Base-by-base conservation (phyloP, 2,888 invertebrate genomes). In the Microchrysa polita region DNA sequence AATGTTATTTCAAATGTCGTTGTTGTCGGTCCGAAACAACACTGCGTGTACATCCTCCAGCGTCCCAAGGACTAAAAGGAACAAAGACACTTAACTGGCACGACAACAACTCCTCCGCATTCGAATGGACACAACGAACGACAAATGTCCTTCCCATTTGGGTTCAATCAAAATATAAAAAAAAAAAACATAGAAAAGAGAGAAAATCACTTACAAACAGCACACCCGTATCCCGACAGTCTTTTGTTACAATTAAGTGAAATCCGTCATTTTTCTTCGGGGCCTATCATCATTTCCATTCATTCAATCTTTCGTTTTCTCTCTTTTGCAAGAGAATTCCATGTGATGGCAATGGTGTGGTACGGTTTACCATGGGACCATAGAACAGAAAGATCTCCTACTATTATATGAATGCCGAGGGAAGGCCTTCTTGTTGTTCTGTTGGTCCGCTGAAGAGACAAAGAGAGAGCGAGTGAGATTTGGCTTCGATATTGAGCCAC, bases 181-280 rank as follows among this genome's bases (percentile, higher is more conserved):
- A n/a, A n/a, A n/a, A n/a, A n/a, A n/a, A n/a, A n/a, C n/a, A n/a
- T n/a, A n/a, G n/a, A 57, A 69, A 55, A 57, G 7, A 9, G 14
- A 10, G 18, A 69, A 73, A 73, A 73, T 75, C 75, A 72, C 73
- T 73, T 73, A 72, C 65, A 69, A 73, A 71, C 73, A 75, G 65
- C 67, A 69, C 65, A 60, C 71, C 73, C 73, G 63, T 63, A 75
- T 71, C 72, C 73, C 23, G 65, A 20, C 27, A 57, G 59, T 60
- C 71, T 75, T 75, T 75, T 72, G 75, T 72, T 73, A 73, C 75
- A 75, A 75, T 75, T 75, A 75, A 75, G 73, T 71, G 73, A 75
- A 75, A 73, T 73, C 73, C 60, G 72, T 65, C 73, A 73, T 65
- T 74, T 73, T 73, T 72, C 72, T 72, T 72, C 60, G 69, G 18